phyloP scores from a whole-genome alignment of 2,113 vertebrate species.

The Podarcis cretensis region DNA sequence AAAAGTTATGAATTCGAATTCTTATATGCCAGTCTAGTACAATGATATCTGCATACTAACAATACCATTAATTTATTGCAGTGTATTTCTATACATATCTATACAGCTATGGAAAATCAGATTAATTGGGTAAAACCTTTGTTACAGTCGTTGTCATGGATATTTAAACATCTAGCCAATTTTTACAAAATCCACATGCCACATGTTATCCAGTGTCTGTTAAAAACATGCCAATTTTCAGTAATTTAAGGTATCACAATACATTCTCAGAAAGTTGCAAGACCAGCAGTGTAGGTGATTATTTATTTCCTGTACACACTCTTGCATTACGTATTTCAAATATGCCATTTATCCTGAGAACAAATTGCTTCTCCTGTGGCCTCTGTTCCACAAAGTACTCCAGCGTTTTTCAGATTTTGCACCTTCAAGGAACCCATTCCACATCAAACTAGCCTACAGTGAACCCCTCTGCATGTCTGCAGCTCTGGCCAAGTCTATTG shows the following conservation, averaged over 20 bases:
- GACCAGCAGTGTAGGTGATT: neutral
- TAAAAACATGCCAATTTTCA: neutral
- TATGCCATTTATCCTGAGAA: neutral
- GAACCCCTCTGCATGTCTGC: no score
- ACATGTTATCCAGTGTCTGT: conserved; percentile 27
- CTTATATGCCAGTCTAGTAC: neutral
- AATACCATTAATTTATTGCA: neutral
- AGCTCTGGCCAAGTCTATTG: neutral
- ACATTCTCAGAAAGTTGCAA: neutral
- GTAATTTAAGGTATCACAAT: neutral
- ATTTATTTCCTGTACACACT: neutral
- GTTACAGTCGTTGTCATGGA: conserved; percentile 42
- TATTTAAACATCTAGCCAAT: conserved; percentile 40
- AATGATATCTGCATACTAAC: conserved; percentile 12
- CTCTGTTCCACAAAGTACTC: neutral
- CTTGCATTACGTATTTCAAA: neutral
- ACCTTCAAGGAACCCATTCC: neutral
- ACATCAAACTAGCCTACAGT: neutral
- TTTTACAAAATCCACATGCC: conserved; percentile 53
- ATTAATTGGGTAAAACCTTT: conserved; percentile 28
- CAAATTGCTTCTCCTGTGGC: neutral
- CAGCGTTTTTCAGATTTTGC: neutral
- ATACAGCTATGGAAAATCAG: neutral
- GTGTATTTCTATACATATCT: conserved; percentile 8
- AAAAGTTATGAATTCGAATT: neutral